Percentiles rank a stretch among this genome's conserved stretches.
Conservation (phyloP, 2,113 vertebrate species). For the Oryzias celebensis region DNA sequence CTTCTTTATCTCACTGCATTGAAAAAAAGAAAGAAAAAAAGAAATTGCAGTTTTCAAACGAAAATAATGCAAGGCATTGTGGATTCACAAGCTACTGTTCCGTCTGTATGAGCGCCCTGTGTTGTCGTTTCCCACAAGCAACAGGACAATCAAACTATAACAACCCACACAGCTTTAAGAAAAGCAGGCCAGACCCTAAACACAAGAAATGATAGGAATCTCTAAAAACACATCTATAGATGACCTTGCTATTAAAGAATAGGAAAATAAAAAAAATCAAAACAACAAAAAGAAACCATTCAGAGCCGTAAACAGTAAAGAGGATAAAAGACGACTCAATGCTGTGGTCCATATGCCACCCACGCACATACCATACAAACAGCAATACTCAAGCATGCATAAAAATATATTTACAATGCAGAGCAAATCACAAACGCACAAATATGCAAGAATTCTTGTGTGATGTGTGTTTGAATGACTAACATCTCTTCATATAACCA, state of each 20-base stretch:
- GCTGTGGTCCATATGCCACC: slow-evolving; percentile 33
- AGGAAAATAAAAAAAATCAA: slow-evolving; percentile 6
- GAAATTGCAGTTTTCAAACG: slow-evolving; percentile 27
- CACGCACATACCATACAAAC: slow-evolving; percentile 43
- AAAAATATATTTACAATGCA: slow-evolving; percentile 7
- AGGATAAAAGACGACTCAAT: slow-evolving; percentile 35
- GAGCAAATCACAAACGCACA: too few relatives aligned
- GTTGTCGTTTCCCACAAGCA: slow-evolving; percentile 18
- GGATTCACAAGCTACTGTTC: slow-evolving; percentile 18
- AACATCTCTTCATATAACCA: too few relatives aligned
- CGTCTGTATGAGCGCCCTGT: slow-evolving; percentile 27
- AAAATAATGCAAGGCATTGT: slow-evolving; percentile 20
- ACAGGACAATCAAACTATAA: slow-evolving; percentile 38
- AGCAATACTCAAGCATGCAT: slow-evolving; percentile 32
- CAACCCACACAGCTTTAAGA: slow-evolving; percentile 44
- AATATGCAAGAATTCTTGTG: too few relatives aligned
- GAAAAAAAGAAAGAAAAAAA: background rate
- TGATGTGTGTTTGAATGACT: too few relatives aligned
- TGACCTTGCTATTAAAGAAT: slow-evolving; percentile 10
- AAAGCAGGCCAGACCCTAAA: slow-evolving; percentile 10
- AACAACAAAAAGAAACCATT: background rate
- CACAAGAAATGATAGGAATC: slow-evolving; percentile 2
- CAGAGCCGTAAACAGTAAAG: slow-evolving; percentile 12
- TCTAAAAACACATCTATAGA: slow-evolving; percentile 26
- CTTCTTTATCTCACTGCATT: background rate